Conservation (phyloP, 2,113 vertebrate species). For the Chlamydotis undulata region DNA sequence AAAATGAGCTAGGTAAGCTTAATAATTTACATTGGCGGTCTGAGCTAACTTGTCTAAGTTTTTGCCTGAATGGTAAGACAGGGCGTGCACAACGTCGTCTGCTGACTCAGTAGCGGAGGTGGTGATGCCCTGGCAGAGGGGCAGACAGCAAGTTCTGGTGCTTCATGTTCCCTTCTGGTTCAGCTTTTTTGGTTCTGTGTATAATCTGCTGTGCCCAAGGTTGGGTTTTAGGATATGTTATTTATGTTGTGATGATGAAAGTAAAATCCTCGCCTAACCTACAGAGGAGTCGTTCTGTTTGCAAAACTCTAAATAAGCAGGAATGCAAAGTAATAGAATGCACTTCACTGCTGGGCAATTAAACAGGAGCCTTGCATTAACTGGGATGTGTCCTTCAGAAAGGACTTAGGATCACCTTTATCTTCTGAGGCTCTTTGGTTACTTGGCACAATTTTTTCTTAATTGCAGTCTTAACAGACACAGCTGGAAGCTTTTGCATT, state of each 20-base stretch:
- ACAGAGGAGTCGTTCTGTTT: neutral
- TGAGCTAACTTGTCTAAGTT: neutral
- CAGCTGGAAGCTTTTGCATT: neutral
- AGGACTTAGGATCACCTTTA: neutral
- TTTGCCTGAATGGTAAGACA: neutral
- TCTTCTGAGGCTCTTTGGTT: neutral
- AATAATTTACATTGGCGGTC: neutral
- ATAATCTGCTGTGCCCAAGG: neutral
- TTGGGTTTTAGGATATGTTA: neutral
- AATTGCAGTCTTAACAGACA: neutral
- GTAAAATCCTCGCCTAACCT: neutral
- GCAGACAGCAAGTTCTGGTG: neutral
- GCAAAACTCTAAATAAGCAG: neutral
- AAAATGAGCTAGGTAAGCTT: neutral
- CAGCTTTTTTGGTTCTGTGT: neutral
- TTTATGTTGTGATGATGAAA: neutral
- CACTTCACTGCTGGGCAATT: neutral
- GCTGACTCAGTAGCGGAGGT: neutral
- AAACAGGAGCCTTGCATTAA: neutral
- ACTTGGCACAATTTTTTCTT: neutral
- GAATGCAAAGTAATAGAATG: neutral
- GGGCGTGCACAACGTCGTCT: neutral
- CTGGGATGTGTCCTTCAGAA: neutral
- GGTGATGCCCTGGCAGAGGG: neutral
- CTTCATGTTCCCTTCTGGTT: neutral